Evolutionary conservation across 1,140 invertebrate species (phyloP).

Genomic region (Uloborus diversus): DNA sequence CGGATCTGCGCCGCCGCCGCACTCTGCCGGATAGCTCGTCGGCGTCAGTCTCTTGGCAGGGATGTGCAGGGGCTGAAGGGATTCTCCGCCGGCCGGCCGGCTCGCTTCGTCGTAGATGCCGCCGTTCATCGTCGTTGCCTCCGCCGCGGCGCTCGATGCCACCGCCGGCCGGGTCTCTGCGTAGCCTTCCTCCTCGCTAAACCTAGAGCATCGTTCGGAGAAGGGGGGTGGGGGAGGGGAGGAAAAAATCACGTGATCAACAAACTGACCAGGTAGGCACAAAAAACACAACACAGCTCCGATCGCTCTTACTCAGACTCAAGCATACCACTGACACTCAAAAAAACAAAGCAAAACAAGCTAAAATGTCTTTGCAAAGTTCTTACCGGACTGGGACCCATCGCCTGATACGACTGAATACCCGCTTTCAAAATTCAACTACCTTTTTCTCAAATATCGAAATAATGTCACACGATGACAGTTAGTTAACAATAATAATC

Average conservation of each 20-base stretch:
- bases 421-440: too few relatives aligned
- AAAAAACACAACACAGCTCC: background rate
- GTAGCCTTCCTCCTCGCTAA: conserved; percentile 26
- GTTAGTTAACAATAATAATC: too few relatives aligned
- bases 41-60: conserved; percentile 78
- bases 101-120: conserved; percentile 41
- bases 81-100: background rate
- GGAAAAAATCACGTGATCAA: conserved; percentile 17
- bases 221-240: background rate
- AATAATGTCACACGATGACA: too few relatives aligned
- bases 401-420: too few relatives aligned
- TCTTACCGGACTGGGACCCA: too few relatives aligned
- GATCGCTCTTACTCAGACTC: background rate
- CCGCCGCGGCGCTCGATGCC: background rate
- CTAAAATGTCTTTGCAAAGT: too few relatives aligned
- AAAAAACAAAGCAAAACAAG: background rate
- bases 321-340: background rate
- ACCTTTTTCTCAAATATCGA: too few relatives aligned
- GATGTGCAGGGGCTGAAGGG: conserved; percentile 75
- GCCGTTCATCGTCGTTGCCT: conserved; percentile 34
- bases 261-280: background rate
- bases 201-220: conserved; percentile 17
- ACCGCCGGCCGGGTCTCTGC: conserved; percentile 17
- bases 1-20: conserved; percentile 66
- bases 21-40: conserved; percentile 63